Conservation (phyloP, 1,140 invertebrate genomes). For the Pentalonia nigronervosa region DNA sequence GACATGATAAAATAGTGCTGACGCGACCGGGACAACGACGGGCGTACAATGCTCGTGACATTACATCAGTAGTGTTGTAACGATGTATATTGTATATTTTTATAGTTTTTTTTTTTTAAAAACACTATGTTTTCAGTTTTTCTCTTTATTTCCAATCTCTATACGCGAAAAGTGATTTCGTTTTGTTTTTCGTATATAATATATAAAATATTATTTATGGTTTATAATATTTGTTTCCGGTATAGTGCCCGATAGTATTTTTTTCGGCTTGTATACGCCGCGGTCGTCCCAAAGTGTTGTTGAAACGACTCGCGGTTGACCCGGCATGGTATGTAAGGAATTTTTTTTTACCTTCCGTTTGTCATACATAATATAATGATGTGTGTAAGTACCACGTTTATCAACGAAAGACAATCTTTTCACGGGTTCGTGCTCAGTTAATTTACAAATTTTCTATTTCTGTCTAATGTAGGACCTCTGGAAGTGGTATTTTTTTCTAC, state of each 20-base stretch:
- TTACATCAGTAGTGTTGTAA: background rate
- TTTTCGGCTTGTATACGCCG: background rate
- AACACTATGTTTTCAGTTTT: background rate
- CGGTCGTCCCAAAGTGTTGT: background rate
- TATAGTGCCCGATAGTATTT: background rate
- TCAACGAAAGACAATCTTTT: background rate
- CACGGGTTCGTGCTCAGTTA: background rate
- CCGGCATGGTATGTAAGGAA: background rate
- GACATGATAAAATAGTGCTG: background rate
- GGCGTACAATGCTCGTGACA: background rate
- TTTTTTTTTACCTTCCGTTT: background rate
- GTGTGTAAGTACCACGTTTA: background rate
- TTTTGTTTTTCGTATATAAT: background rate
- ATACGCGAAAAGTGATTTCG: background rate
- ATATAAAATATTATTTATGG: background rate
- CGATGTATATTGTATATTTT: background rate
- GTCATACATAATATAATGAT: background rate
- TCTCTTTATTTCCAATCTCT: background rate
- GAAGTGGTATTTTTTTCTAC: constrained; percentile 4
- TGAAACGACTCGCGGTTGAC: too few species aligned
- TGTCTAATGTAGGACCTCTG: background rate
- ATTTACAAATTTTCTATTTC: background rate
- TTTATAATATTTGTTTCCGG: background rate
- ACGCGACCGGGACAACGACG: background rate
- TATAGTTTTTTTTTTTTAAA: background rate